phyloP scores from a whole-genome alignment of 2,797 vertebrate species.

The Phoxinus dragarum region DNA sequence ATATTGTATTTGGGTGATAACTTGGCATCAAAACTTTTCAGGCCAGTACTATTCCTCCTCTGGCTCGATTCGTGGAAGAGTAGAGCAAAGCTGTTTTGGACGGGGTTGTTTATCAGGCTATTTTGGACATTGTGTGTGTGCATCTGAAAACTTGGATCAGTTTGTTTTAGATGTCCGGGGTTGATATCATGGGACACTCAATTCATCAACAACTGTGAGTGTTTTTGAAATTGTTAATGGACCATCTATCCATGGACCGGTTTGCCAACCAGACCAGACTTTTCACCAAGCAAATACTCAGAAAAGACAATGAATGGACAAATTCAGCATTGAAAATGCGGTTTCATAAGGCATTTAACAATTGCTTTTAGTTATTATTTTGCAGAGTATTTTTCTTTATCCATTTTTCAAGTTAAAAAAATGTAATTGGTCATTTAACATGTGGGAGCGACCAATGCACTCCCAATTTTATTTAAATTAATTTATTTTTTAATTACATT shows the following conservation, averaged over 20 bases:
- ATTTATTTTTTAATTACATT: background rate
- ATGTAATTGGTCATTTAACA: background rate
- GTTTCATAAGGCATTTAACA: too few relatives aligned
- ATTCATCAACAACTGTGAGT: background rate
- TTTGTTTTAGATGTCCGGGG: background rate
- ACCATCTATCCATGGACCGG: background rate
- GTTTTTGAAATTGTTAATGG: background rate
- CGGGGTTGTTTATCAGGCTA: conserved; percentile 10
- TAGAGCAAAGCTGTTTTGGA: background rate
- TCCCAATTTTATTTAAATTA: background rate
- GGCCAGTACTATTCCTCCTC: conserved; percentile 7
- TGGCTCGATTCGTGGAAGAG: conserved; percentile 15
- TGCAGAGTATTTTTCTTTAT: background rate
- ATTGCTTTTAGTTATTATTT: background rate
- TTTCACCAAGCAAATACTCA: background rate
- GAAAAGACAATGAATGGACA: background rate
- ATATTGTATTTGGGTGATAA: conserved; percentile 20
- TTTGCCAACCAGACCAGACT: conserved; percentile 2
- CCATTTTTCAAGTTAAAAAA: background rate
- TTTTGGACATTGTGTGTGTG: conserved; percentile 24
- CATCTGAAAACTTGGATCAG: conserved; percentile 8
- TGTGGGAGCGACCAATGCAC: background rate
- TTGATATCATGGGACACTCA: background rate
- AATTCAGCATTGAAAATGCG: background rate
- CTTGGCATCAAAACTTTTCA: conserved; percentile 11